A percentile compares a stretch with the other conserved stretches of the same genome.
Evolutionary conservation across 2,888 invertebrate genomes (phyloP).

Genomic region (Timandra comae): DNA sequence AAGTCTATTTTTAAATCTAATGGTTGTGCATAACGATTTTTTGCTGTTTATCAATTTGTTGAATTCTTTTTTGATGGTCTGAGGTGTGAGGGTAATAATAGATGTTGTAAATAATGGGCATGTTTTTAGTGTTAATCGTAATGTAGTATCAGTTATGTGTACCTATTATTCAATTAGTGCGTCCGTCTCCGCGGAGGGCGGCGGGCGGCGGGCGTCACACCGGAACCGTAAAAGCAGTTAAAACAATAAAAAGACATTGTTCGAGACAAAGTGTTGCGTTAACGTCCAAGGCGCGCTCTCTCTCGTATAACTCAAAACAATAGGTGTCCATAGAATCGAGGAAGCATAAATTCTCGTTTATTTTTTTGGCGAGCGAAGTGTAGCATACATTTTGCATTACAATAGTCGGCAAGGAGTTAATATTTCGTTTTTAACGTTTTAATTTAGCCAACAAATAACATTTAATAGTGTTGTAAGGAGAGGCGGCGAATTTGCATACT

Average conservation of each 20-base stretch:
- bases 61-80: too few species aligned
- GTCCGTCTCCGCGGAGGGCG: too few species aligned
- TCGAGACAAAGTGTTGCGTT: conserved; percentile 5
- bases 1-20: conserved; percentile 62
- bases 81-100: too few species aligned
- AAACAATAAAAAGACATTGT: conserved; percentile 3
- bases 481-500: conserved; percentile 60
- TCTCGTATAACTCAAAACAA: too few species aligned
- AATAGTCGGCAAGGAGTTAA: conserved; percentile 49
- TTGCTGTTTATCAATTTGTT: conserved; percentile 28
- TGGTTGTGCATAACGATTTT: conserved; percentile 12
- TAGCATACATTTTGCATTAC: conserved; percentile 56
- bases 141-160: too few species aligned
- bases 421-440: conserved; percentile 59
- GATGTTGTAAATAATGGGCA: too few species aligned
- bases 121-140: too few species aligned
- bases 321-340: conserved; percentile 19
- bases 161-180: too few species aligned
- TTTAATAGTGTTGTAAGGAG: conserved; percentile 61
- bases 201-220: too few species aligned
- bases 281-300: neutral
- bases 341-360: conserved; percentile 29
- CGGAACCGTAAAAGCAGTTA: conserved; percentile 15
- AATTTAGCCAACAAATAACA: conserved; percentile 69
- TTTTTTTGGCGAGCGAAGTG: conserved; percentile 39